Base-by-base conservation (phyloP, 2,888 invertebrate species). In the Endotricha flammealis region DNA sequence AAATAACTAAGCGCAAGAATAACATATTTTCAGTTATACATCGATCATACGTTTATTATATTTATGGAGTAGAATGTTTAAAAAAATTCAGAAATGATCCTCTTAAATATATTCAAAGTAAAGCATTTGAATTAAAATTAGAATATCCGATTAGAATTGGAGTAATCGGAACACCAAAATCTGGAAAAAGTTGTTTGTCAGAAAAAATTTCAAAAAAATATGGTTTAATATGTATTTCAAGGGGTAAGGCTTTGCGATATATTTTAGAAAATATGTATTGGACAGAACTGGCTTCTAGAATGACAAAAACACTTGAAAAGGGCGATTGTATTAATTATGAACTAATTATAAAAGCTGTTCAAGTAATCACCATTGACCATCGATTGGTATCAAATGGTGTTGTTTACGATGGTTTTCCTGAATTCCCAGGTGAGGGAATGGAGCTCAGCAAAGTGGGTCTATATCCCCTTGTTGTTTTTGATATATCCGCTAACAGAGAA, bases 341-440 rank as follows among this genome's bases (percentile, higher is more conserved):
- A 44, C 64, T 83, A 41, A 57, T 89, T 11, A 73, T 88, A 17
- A 77, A 79, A 51, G 85, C 88, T 24, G 74, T 91, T 8, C 88
- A 90, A 60, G 82, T 85, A 27, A 69, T 79, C 22, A 64, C 79
- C 22, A 77, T 88, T 31, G 87, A 89, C 62, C 69, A 79, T 32
- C 75, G 75, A 33, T 69, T 77, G 6, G 52, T 72, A 2, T 85
- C 88, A 1, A 86, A 88, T 50, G 92, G 92, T n/a, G 81, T 87
- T 53, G 64, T 92, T 8, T 76, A 90, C 35, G 91, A 92, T 56
- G 91, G 91, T 1, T 89, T 91, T 62, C 91, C 91, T 3, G 72
- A 78, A 36, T 71, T 68, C 12, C 66, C 82, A n/a, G 55, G 71
- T 27, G 89, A 90, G 61, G 76, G 87, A 7, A 69, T 74, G 46